Conservation (phyloP, 2,888 invertebrate genomes). For the Lithophane leautieri region DNA sequence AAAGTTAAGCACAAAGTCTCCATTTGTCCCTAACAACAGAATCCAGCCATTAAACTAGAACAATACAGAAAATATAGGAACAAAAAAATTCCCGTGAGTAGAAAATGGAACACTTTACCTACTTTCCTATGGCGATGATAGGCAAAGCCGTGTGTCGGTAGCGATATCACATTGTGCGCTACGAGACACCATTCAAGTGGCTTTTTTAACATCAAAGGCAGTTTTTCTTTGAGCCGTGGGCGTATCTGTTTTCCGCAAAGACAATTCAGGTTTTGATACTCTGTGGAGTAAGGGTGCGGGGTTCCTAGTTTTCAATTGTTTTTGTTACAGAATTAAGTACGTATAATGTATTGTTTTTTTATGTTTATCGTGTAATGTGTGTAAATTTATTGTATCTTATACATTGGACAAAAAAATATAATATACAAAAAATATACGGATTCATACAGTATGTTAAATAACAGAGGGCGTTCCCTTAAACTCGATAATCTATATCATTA, state of each 20-base stretch:
- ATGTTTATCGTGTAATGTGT: not conserved
- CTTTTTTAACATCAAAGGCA: constrained; percentile 82
- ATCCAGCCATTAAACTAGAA: constrained; percentile 56
- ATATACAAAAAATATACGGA: not conserved
- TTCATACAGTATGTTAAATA: too few species aligned
- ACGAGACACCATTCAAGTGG: constrained; percentile 79
- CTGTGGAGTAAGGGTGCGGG: constrained; percentile 7
- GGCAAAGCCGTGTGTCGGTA: constrained; percentile 54
- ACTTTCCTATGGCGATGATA: constrained; percentile 62
- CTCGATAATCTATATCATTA: too few species aligned
- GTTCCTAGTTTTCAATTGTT: constrained; percentile 1
- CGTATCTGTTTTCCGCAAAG: constrained; percentile 58
- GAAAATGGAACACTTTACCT: constrained; percentile 66
- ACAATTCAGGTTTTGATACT: constrained; percentile 57
- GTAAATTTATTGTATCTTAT: not conserved
- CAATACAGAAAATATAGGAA: constrained; percentile 52
- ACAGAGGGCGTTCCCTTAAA: too few species aligned
- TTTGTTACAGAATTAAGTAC: not conserved
- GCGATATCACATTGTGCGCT: constrained; percentile 71
- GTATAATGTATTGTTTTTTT: not conserved
- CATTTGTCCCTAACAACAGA: constrained; percentile 54
- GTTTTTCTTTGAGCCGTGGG: constrained; percentile 72
- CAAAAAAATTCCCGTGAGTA: constrained; percentile 57
- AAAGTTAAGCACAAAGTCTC: constrained; percentile 35
- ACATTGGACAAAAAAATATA: not conserved